A percentile compares a stretch with the other conserved stretches of the same genome.
Conservation (phyloP, 2,888 invertebrate genomes). For the Cryptophagus acutangulus region DNA sequence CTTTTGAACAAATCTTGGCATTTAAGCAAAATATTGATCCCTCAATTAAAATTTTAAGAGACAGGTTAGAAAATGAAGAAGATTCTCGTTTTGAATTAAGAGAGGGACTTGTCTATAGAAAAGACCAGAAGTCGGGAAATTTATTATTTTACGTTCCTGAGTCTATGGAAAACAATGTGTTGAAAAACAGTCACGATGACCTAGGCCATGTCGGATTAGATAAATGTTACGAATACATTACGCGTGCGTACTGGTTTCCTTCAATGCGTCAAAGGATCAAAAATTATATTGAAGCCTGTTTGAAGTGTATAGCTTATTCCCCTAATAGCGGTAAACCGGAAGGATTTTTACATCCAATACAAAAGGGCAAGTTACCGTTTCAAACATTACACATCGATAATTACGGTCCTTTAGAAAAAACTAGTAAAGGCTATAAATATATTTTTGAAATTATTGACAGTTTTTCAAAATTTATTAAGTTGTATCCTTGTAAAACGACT, state of each 20-base stretch:
- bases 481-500: conserved; percentile 3
- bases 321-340: conserved; percentile 1
- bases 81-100: background rate
- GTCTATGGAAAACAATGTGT: background rate
- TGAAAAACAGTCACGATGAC: background rate
- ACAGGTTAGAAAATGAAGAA: background rate
- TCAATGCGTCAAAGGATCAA: background rate
- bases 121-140: background rate
- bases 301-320: conserved; percentile 8
- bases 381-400: conserved; percentile 5
- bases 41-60: background rate
- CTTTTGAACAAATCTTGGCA: background rate
- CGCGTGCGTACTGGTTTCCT: background rate
- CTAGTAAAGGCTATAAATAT: conserved; percentile 2
- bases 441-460: conserved; percentile 9
- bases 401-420: conserved; percentile 11
- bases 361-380: conserved; percentile 7
- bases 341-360: conserved; percentile 2
- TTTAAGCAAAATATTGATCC: background rate
- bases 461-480: conserved; percentile 9
- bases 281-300: conserved; percentile 1
- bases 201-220: background rate
- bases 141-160: background rate
- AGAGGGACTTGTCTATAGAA: background rate
- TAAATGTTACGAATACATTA: background rate